Evolutionary conservation across 2,888 invertebrate genomes (phyloP).

Genomic region (Tipula confusa): DNA sequence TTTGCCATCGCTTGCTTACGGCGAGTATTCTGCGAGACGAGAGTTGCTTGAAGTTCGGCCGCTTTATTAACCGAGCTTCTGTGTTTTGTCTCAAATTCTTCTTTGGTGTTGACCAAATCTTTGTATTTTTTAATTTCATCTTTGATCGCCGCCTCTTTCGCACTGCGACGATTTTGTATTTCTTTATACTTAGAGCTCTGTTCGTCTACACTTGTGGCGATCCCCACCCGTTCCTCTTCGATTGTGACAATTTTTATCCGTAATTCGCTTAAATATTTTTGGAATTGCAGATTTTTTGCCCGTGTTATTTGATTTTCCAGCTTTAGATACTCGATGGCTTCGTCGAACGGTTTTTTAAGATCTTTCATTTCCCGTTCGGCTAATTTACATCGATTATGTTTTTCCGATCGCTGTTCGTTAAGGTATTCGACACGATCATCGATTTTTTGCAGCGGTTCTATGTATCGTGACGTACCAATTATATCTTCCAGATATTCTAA

Average conservation of each 20-base stretch:
- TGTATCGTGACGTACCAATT: slow-evolving; percentile 82
- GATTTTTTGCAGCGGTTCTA: slow-evolving; percentile 77
- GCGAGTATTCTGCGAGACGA: slow-evolving; percentile 65
- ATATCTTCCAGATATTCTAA: slow-evolving; percentile 98
- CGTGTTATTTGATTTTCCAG: slow-evolving; percentile 70
- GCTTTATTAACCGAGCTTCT: slow-evolving; percentile 63
- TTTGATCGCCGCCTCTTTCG: slow-evolving; percentile 46
- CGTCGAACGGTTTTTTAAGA: slow-evolving; percentile 71
- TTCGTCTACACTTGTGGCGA: slow-evolving; percentile 55
- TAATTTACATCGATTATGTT: slow-evolving; percentile 76
- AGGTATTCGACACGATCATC: slow-evolving; percentile 67
- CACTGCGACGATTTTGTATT: slow-evolving; percentile 50
- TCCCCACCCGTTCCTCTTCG: slow-evolving; percentile 56
- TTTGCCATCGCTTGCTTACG: slow-evolving; percentile 68
- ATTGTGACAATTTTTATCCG: slow-evolving; percentile 58
- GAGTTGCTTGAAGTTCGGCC: slow-evolving; percentile 61
- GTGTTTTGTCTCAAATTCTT: slow-evolving; percentile 58
- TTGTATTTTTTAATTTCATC: slow-evolving; percentile 54
- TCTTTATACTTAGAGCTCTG: slow-evolving; percentile 42
- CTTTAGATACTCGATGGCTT: slow-evolving; percentile 71
- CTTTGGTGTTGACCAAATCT: slow-evolving; percentile 55
- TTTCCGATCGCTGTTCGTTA: slow-evolving; percentile 71
- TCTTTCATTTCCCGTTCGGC: slow-evolving; percentile 77
- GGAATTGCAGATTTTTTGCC: slow-evolving; percentile 66
- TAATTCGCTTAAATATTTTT: slow-evolving; percentile 62